These are phyloP conservation scores for Hipparchia sbordonii DNA, from an alignment of 2,888 invertebrate genomes.

Conservation along the genomic window DNA sequence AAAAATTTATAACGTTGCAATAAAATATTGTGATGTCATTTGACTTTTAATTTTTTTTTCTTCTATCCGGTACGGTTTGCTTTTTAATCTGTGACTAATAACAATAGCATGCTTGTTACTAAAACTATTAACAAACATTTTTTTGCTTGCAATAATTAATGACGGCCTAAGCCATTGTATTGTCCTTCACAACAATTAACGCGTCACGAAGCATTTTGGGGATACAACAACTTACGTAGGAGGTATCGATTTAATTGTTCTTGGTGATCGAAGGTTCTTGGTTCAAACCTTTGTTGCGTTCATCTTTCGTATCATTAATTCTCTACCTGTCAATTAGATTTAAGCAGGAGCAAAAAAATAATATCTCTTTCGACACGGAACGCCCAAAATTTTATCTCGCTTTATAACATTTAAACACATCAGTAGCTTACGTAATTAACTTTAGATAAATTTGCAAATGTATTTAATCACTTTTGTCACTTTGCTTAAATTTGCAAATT, in stretches of 20 bases:
- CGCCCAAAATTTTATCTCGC: no score
- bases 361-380: no score
- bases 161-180: no score
- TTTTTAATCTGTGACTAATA: slow-evolving; percentile 23
- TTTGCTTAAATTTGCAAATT: no score
- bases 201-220: no score
- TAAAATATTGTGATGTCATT: slow-evolving; percentile 36
- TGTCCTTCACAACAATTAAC: no score
- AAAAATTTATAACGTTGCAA: slow-evolving; percentile 24
- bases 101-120: slow-evolving; percentile 29
- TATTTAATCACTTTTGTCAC: no score
- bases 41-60: slow-evolving; percentile 32
- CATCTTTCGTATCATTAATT: neutral
- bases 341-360: neutral
- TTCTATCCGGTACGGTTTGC: slow-evolving; percentile 7
- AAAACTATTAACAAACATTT: slow-evolving; percentile 10
- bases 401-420: no score
- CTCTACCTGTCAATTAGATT: neutral
- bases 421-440: no score
- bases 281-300: neutral
- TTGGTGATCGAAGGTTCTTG: neutral
- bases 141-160: neutral
- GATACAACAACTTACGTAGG: no score
- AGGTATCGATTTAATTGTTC: neutral
- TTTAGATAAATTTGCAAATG: no score